Evolutionary conservation across 2,113 vertebrate species (phyloP), one percentile per base, ranked within the genome.

Genomic region (Ammodramus savannarum): DNA sequence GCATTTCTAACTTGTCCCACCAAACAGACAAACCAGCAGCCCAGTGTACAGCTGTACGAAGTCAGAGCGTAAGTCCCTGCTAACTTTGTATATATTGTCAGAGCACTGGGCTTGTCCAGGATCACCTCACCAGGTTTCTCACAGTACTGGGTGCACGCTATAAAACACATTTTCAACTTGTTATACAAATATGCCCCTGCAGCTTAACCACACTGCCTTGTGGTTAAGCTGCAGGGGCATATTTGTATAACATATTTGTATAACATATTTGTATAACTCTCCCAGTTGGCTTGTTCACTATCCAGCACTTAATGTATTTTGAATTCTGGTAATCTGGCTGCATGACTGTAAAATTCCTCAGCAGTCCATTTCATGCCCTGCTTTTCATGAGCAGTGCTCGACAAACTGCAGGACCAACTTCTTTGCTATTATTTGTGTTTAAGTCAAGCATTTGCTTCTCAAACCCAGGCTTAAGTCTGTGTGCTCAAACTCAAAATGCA

Each of bases 161-260:
- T 31, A 57, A 72, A 85, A 57, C 57, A 12, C 38, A n/a, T 73
- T 85, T 88, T 61, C 49, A 68, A 61, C 67, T 48, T 19, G n/a
- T 27, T 46, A 54, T 32, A 38, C 0, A 0, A 65, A 85, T 3
- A 12, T 8, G n/a, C 5, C 55, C 46, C 51, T 29, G 29, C 34
- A 73, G 65, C 8, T 61, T 65, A 46, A 63, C 38, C 19, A 59
- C 0, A 4, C 20, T 46, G 52, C 63, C 32, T 21, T 41, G n/a
- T n/a, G n/a, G n/a, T n/a, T n/a, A n/a, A n/a, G n/a, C n/a, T n/a
- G n/a, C n/a, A n/a, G n/a, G n/a, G n/a, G n/a, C n/a, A n/a, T n/a
- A n/a, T n/a, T n/a, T n/a, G n/a, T n/a, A n/a, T n/a, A n/a, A n/a
- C n/a, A n/a, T n/a, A n/a, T n/a, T n/a, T n/a, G n/a, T n/a, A n/a